Percentiles rank a stretch among this genome's conserved stretches.
These are phyloP conservation scores for Xylophagus ater DNA, from an alignment of 2,888 invertebrate genomes.

Conservation along the genomic window DNA sequence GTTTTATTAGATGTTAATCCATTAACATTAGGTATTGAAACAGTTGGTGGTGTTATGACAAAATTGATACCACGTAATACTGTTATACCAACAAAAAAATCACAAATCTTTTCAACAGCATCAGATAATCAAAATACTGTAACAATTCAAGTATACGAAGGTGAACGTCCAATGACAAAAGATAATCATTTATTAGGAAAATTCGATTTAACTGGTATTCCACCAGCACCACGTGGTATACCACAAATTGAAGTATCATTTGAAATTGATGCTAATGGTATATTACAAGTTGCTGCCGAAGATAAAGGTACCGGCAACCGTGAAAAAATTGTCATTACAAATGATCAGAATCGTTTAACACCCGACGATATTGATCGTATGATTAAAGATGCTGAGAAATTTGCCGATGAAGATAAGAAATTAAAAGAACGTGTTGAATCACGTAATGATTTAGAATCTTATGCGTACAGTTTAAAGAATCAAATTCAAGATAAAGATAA, in stretches of 20 bases:
- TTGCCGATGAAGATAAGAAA: slow-evolving; percentile 97
- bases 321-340: slow-evolving; percentile 97
- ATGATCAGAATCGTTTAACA: slow-evolving; percentile 92
- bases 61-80: slow-evolving; percentile 97
- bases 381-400: slow-evolving; percentile 98
- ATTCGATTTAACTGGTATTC: slow-evolving; percentile 95
- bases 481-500: slow-evolving; percentile 95
- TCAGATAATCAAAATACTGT: slow-evolving; percentile 99
- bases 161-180: slow-evolving; percentile 99
- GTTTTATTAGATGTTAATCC: slow-evolving; percentile 97
- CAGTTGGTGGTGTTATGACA: slow-evolving; percentile 99
- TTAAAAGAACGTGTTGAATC: slow-evolving; percentile 91
- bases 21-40: slow-evolving; percentile 98
- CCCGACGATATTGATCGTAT: slow-evolving; percentile 98
- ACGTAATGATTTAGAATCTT: slow-evolving; percentile 92
- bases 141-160: slow-evolving; percentile 97
- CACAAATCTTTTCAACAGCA: slow-evolving; percentile 98
- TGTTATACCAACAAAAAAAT: slow-evolving; percentile 98
- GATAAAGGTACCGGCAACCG: slow-evolving; percentile 99
- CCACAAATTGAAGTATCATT: slow-evolving; percentile 93
- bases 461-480: slow-evolving; percentile 95
- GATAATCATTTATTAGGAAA: slow-evolving; percentile 98
- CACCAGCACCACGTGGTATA: slow-evolving; percentile 86
- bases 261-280: slow-evolving; percentile 91
- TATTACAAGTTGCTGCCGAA: slow-evolving; percentile 92